Conservation (phyloP, 2,797 vertebrate genomes). For the Molothrus ater region DNA sequence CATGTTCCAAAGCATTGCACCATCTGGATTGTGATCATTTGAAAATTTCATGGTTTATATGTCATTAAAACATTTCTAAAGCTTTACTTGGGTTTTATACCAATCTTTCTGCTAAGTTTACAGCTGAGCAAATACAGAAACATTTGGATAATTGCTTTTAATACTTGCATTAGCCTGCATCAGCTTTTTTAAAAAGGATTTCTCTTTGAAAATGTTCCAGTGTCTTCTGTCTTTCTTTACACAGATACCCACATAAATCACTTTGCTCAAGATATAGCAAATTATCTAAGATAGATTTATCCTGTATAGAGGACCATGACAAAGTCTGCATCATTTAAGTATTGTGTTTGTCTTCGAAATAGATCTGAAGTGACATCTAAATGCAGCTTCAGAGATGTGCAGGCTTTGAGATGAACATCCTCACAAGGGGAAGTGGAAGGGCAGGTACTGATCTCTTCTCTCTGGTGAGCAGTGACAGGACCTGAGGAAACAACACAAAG, state of each 20-base stretch:
- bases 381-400: not conserved
- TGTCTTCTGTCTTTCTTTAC: not conserved
- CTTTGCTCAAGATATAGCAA: not conserved
- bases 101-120: constrained; percentile 2
- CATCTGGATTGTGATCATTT: constrained; percentile 55
- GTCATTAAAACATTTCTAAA: constrained; percentile 49
- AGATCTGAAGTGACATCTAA: not conserved
- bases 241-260: not conserved
- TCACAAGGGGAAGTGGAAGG: not conserved
- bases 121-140: constrained; percentile 36
- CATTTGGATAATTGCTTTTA: constrained; percentile 44
- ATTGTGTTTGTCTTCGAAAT: not conserved
- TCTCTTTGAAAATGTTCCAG: not conserved
- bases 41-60: constrained; percentile 39
- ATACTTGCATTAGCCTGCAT: constrained; percentile 12
- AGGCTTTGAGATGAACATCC: not conserved
- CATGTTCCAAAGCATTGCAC: constrained; percentile 20
- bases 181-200: not conserved
- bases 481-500: not conserved
- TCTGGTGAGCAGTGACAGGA: not conserved
- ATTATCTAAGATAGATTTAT: not conserved
- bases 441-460: not conserved
- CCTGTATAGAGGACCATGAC: not conserved
- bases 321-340: not conserved
- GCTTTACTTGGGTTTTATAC: constrained; percentile 22